Conservation (phyloP, 2,113 vertebrate species). For the Centropristis striata region DNA sequence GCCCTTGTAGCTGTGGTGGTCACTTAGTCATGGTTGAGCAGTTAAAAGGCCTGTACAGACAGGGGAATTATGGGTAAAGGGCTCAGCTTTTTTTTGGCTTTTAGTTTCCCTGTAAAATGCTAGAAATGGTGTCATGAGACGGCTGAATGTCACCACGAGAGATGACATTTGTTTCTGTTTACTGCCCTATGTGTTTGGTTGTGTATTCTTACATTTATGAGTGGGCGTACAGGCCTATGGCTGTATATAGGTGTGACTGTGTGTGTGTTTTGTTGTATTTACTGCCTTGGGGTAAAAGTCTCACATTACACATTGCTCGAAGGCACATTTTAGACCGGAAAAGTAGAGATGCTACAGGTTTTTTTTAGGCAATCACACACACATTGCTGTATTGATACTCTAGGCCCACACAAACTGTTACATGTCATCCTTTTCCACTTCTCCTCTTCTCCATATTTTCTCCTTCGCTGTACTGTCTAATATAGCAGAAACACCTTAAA, state of each 20-base stretch:
- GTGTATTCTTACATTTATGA: neutral
- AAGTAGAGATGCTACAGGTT: conserved; percentile 9
- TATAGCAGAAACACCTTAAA: conserved; percentile 21
- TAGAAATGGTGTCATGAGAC: conserved; percentile 25
- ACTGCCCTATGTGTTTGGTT: neutral
- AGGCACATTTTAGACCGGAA: conserved; percentile 25
- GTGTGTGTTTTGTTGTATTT: conserved; percentile 46
- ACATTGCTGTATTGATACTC: conserved; percentile 29
- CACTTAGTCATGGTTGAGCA: conserved; percentile 24
- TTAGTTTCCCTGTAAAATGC: conserved; percentile 22
- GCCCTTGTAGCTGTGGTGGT: conserved; percentile 10
- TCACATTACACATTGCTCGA: conserved; percentile 8
- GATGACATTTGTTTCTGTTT: conserved; percentile 29
- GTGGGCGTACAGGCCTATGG: neutral
- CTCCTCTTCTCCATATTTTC: neutral
- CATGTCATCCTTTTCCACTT: conserved; percentile 15
- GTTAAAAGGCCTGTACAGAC: conserved; percentile 5
- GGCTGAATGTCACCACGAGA: conserved; percentile 43
- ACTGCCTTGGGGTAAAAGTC: conserved; percentile 25
- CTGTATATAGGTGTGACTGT: conserved; percentile 10
- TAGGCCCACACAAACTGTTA: conserved; percentile 29
- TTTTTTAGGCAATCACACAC: conserved; percentile 35
- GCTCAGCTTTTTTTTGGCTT: neutral
- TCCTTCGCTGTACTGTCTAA: conserved; percentile 18
- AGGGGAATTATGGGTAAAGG: conserved; percentile 23